Base-by-base conservation (phyloP, 2,888 invertebrate genomes). In the Tipula confusa region DNA sequence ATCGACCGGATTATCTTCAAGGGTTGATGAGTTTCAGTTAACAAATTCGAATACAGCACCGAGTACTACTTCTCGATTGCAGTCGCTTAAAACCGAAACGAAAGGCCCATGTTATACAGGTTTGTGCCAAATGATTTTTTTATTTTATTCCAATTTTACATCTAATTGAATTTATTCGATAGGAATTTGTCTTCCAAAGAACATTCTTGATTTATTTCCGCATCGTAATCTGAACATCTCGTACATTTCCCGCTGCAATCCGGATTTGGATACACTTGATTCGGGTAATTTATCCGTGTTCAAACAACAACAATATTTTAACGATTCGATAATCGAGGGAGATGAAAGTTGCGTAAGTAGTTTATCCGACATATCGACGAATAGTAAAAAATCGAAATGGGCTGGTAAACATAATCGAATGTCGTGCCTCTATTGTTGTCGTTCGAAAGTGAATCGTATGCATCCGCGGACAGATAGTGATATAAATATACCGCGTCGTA, bases 301-400 rank as follows among this genome's bases (percentile, higher is more conserved):
- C 1, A 88, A 88, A 84, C 88, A 88, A 82, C 64, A 64, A 24
- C 88, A 88, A 84, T 87, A 87, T 83, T 87, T 89, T 11, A 88
- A 88, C 84, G 89, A 89, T 85, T 88, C 88, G 0, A 86, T 88
- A 29, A 89, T 88, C 83, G 88, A 88, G 84, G 88, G 88, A 29
- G 89, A 89, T 84, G 89, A 89, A 85, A 88, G 89, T 29, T 88
- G 88, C 31, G 89, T 89, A 84, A 90, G 90, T 48, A 90, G 89
- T 82, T 87, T 89, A n/a, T 90, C 90, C 13, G 90, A 90, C 85
- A 87, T 90, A 29, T 89, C 89, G 29, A 88, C 88, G 0, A 87
- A 88, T 33, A 89, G 89, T 83, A 89, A 89, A 84, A 88, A 88
- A 43, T 84, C 85, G 28, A 89, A 88, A 85, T 89, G 88, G 87